Evolutionary conservation across 1,140 invertebrate genomes (phyloP).

Genomic region (Ceratoteleas bidentatus): DNA sequence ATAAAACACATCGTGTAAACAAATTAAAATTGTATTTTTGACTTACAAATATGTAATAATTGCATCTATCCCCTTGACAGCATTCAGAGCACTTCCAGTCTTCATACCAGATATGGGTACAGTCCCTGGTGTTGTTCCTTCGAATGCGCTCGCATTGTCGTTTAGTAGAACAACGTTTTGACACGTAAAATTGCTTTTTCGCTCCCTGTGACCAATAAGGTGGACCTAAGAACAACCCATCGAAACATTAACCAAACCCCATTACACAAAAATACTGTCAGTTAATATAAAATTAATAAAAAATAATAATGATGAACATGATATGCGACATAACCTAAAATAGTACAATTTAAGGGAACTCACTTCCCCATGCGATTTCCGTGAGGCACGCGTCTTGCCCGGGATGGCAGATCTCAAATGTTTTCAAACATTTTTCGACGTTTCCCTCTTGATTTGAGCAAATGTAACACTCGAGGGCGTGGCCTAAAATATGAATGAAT

Average conservation of each 20-base stretch:
- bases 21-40: background rate
- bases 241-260: background rate
- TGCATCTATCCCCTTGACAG: constrained; percentile 97
- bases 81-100: constrained; percentile 99
- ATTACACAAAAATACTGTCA: background rate
- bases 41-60: constrained; percentile 93
- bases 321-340: constrained; percentile 34
- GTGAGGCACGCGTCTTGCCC: constrained; percentile 93
- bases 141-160: constrained; percentile 88
- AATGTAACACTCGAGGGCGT: constrained; percentile 95
- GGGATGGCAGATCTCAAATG: constrained; percentile 94
- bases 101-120: constrained; percentile 97
- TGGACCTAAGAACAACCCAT: constrained; percentile 84
- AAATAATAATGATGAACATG: background rate
- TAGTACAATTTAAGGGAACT: constrained; percentile 72
- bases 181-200: constrained; percentile 96
- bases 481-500: constrained; percentile 77
- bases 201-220: constrained; percentile 97
- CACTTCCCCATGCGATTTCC: constrained; percentile 94
- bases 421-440: constrained; percentile 95
- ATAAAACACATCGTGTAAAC: too few relatives aligned
- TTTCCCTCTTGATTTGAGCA: constrained; percentile 96
- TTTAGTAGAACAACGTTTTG: constrained; percentile 93
- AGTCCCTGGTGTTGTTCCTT: constrained; percentile 87
- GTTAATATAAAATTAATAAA: background rate